Conservation (phyloP, 2,888 invertebrate genomes). For the Autographa pulchrina region DNA sequence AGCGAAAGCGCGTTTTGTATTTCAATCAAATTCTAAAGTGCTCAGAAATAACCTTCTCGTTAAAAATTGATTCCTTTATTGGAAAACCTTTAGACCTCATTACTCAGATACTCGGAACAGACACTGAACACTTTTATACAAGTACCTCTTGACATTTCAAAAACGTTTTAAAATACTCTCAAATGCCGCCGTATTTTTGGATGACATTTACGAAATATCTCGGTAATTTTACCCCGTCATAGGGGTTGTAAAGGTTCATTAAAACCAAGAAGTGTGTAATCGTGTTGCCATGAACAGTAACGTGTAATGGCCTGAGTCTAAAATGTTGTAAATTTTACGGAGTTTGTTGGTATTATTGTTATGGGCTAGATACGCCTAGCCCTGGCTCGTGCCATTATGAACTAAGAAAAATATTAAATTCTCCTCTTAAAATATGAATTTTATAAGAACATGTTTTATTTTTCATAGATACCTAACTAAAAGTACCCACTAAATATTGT, state of each 20-base stretch:
- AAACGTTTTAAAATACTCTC: constrained; percentile 30
- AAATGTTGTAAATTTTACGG: background rate
- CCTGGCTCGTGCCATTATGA: too few relatives aligned
- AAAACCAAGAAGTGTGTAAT: constrained; percentile 38
- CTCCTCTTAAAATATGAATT: too few relatives aligned
- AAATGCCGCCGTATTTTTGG: constrained; percentile 50
- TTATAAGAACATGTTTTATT: too few relatives aligned
- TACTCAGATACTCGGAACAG: background rate
- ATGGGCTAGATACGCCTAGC: background rate
- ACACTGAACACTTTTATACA: background rate
- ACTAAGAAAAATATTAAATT: too few relatives aligned
- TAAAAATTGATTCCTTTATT: background rate
- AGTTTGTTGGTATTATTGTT: background rate
- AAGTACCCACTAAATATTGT: too few relatives aligned
- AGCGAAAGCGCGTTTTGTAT: background rate
- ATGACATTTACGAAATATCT: constrained; percentile 52
- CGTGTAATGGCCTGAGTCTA: background rate
- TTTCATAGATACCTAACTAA: too few relatives aligned
- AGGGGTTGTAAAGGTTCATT: constrained; percentile 22
- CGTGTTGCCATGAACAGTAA: constrained; percentile 20
- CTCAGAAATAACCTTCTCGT: background rate
- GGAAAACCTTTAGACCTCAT: constrained; percentile 2
- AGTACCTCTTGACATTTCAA: constrained; percentile 10
- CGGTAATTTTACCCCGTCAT: constrained; percentile 28
- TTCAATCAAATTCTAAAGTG: background rate